These are phyloP conservation scores for Lomographa bimaculata DNA, from an alignment of 2,888 invertebrate species.

Conservation along the genomic window DNA sequence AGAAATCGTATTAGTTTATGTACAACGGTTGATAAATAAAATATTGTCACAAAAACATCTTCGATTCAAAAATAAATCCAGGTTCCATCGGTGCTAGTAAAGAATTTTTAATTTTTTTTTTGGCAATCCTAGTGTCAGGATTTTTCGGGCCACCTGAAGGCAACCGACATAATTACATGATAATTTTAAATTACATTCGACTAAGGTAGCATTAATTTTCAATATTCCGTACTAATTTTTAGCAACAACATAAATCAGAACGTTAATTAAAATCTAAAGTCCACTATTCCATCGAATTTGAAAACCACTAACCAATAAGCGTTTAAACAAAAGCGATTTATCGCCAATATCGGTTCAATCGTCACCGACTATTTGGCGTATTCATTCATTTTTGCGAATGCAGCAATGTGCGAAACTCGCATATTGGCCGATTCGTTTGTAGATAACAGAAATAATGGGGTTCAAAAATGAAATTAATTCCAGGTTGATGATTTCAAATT, in stretches of 20 bases:
- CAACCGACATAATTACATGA: no score
- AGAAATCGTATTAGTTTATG: no score
- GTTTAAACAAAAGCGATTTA: conserved; percentile 56
- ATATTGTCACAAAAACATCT: no score
- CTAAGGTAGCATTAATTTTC: no score
- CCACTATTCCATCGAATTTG: conserved; percentile 21
- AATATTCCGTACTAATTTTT: no score
- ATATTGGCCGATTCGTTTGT: conserved; percentile 78
- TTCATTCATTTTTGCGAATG: conserved; percentile 69
- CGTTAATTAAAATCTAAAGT: conserved; percentile 11
- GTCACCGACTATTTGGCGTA: conserved; percentile 63
- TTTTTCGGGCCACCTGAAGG: no score
- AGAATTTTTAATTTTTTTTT: no score
- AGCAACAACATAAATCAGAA: conserved; percentile 4
- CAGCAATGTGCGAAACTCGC: conserved; percentile 77
- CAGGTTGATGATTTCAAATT: conserved; percentile 85
- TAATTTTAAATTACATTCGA: no score
- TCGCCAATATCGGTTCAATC: conserved; percentile 47
- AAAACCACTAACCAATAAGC: conserved; percentile 21
- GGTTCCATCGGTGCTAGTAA: no score
- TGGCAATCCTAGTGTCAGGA: no score
- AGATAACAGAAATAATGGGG: conserved; percentile 83
- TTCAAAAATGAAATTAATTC: conserved; percentile 84
- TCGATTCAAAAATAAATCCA: no score
- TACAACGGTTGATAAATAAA: no score